Base-by-base conservation (phyloP, 2,888 invertebrate genomes). In the Heliconius hortense region DNA sequence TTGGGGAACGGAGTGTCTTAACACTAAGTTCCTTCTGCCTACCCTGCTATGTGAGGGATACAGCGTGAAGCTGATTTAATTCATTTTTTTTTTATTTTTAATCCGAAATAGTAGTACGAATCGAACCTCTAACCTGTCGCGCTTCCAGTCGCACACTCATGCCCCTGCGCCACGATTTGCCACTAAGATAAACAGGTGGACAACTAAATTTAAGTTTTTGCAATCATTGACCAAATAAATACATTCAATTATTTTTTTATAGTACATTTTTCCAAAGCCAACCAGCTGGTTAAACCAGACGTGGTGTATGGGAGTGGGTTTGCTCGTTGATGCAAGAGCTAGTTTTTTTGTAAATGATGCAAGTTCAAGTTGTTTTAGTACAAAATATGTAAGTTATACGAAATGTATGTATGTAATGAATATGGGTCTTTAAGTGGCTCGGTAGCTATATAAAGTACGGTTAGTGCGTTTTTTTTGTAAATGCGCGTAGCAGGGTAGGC, bases 261-360 rank as follows among this genome's bases (percentile, higher is more conserved):
- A 13, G 5, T 13, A 43, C 68, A 28, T 68, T 28, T 18, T 68
- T 26, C 28, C 28, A 48, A n/a, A 53, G 28, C 48, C 13, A 64
- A 64, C n/a, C 4, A n/a, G 13, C 39, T 39, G 11, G 64, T 64
- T 64, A 5, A 13, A 64, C 26, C 24, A 59, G 35, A 35, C 4
- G 26, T 39, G 35, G 59, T 70, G 31, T 70, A 70, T 60, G 39
- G 39, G 3, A 24, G 31, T 31, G 31, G 53, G 2, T 21, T 48
- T 48, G 18, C 48, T 48, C 18, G 11, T 28, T 48, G 56, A 7
- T 60, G 56, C 31, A 26, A 28, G 43, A 28, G 35, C 53, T 64
- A 72, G 56, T 48, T 48, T 67, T 68, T 56, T 68, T 63, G 48
- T 62, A 0, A 53, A 74, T 74, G 63, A 69, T 70, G 70, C 70